Base-by-base conservation (phyloP, 2,888 invertebrate species). In the Meghimatium bilineatum region DNA sequence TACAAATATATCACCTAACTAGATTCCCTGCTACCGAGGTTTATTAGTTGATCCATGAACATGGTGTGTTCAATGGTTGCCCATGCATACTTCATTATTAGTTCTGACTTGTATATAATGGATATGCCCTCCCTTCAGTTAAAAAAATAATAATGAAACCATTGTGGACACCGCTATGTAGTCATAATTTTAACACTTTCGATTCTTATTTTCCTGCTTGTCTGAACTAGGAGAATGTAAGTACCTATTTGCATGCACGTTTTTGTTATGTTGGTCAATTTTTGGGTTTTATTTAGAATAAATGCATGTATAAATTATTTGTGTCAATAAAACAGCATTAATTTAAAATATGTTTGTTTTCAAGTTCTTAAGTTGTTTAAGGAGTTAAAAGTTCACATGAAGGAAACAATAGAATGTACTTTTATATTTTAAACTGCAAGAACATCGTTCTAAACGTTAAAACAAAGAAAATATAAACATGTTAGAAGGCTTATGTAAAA, bases 171-270 rank as follows among this genome's bases (percentile, higher is more conserved):
- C n/a, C n/a, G n/a, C n/a, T n/a, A n/a, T n/a, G n/a, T n/a, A n/a
- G n/a, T 63, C 60, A 63, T 12, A 63, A 23, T 26, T 63, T 63
- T 52, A 52, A 74, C 32, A 74, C 44, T 17, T 74, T 83, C 66
- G 49, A 77, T 20, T 77, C 67, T 56, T 49, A 44, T 83, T 82
- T 84, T 67, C 74, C 69, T 74, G 82, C 80, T 76, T 29, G 29
- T 49, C 44, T 60, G 17, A 34, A 34, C 66, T 85, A 87, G 87
- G 78, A 75, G 87, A 85, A 86, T 87, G 87, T 87, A 87, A 87
- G 87, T 87, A 87, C 14, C 14, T 29, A 52, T 29, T 85, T 66
- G 83, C 71, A 79, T 74, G 66, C 38, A n/a, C 36, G 14, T 60
- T 71, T 34, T 60, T 29, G 3, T 69, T 49, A 56, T 69, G 23